phyloP scores from a whole-genome alignment of 2,113 vertebrate species.

The Rhagologus leucostigma region DNA sequence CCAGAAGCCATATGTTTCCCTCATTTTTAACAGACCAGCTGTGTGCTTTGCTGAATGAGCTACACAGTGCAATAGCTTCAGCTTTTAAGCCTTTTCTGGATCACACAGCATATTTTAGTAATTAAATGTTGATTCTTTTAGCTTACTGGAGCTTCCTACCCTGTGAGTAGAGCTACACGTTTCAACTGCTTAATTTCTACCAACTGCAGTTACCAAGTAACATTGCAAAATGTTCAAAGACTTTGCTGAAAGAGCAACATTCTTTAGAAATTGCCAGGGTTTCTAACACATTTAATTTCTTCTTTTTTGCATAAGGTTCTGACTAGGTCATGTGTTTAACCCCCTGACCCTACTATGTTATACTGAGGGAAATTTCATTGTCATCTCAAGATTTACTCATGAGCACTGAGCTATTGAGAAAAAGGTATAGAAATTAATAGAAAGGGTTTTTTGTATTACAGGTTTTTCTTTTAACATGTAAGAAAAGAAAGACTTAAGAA shows the following conservation, averaged over 20 bases:
- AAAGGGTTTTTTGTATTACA: neutral
- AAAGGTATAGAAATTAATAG: neutral
- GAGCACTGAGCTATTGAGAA: neutral
- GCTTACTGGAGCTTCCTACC: neutral
- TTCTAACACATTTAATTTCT: neutral
- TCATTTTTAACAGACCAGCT: constrained; percentile 1
- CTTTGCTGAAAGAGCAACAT: constrained; percentile 11
- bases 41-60: constrained; percentile 36
- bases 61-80: neutral
- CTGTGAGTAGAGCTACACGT: neutral
- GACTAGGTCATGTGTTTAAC: neutral
- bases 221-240: neutral
- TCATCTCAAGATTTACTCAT: neutral
- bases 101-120: constrained; percentile 13
- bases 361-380: neutral
- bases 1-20: neutral
- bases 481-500: neutral
- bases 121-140: constrained; percentile 12
- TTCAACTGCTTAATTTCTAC: constrained; percentile 35
- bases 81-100: constrained; percentile 12
- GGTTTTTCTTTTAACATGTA: neutral
- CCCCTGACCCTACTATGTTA: neutral
- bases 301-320: neutral
- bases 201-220: neutral
- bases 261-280: neutral